Conservation (phyloP, 2,888 invertebrate genomes). For the Hyles lineata region DNA sequence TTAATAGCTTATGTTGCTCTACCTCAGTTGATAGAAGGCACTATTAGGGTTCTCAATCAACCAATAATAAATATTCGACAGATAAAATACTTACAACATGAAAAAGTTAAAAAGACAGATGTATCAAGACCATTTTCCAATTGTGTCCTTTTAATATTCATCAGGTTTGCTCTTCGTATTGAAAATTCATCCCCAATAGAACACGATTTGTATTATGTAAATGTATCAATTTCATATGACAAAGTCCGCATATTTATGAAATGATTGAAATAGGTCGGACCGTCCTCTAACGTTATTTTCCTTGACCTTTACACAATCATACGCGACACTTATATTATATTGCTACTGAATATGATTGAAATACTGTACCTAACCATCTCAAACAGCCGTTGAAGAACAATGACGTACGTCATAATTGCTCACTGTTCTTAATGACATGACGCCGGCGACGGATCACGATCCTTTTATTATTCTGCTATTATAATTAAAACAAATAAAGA, state of each 20-base stretch:
- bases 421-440: slow-evolving; percentile 19
- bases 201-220: not conserved
- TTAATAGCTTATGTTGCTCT: no score
- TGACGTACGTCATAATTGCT: slow-evolving; percentile 2
- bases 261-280: not conserved
- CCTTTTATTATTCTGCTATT: slow-evolving; percentile 22
- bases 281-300: not conserved
- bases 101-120: no score
- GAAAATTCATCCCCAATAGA: not conserved
- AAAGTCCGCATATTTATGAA: slow-evolving; percentile 4
- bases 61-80: no score
- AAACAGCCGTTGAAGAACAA: not conserved
- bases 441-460: slow-evolving; percentile 4
- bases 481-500: slow-evolving; percentile 25
- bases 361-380: not conserved
- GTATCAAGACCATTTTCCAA: no score
- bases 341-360: not conserved
- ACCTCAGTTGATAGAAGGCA: no score
- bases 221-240: not conserved
- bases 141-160: no score
- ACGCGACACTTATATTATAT: not conserved
- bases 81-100: no score
- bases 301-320: not conserved
- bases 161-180: no score
- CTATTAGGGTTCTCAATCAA: no score